Evolutionary conservation across 2,888 invertebrate genomes (phyloP), one percentile per base, ranked within the genome.

Genomic region (Drosophila fulvimacula): DNA sequence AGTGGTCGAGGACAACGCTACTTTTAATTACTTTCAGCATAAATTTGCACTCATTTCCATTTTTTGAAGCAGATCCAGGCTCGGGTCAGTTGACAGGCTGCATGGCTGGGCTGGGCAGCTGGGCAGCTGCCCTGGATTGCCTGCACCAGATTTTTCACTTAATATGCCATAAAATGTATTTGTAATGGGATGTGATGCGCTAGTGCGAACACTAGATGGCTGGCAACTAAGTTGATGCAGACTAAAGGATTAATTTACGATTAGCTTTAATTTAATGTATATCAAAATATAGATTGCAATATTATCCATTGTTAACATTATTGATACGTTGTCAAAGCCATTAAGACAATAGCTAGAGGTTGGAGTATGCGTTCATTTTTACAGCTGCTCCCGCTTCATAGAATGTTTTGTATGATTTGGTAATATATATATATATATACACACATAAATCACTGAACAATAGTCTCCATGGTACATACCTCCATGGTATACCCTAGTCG

Each of bases 21-120:
- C 84, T 83, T 83, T 83, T 83, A 83, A 83, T 83, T 83, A 83
- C 84, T 87, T 83, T 78, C 74, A 81, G 87, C 82, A 83, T 83
- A 83, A 83, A 83, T 83, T 83, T 83, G 72, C 82, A 81, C 79
- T 87, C 70, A 76, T 83, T 86, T 76, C 69, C 68, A 53, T 38
- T 55, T 58, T 58, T 49, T 39, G 27, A 11, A 48, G 60, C 32
- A 49, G 15, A 34, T 32, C 0, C 13, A 19, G 32, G 13, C 10
- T 17, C 19, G 19, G 32, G 17, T n/a, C 58, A 55, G 34, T 39
- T 42, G 63, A n/a, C 41, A 24, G 24, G 11, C 24, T 48, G 24
- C n/a, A n/a, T n/a, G n/a, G n/a, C n/a, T n/a, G n/a, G n/a, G 11
- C 24, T 30, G 3, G 38, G 53, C n/a, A 11, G 46, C 41, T 52